Base-by-base conservation (phyloP, 2,113 vertebrate genomes). In the Rutilus rutilus region DNA sequence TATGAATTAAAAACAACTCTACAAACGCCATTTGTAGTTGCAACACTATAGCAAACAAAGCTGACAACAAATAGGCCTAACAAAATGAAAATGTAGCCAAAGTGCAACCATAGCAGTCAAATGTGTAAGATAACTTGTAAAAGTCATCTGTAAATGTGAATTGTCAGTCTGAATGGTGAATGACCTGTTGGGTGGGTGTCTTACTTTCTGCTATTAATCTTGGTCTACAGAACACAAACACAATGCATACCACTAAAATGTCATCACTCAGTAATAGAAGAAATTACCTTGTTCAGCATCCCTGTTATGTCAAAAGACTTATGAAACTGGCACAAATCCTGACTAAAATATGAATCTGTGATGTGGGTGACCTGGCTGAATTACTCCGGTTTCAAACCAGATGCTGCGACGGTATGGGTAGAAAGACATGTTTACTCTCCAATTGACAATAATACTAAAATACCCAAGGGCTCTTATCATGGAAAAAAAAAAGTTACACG, bases 281-380 rank as follows among this genome's bases (percentile, higher is more conserved):
- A 15, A 62, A 79, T 45, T 27, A 25, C 23, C 57, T 62, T 45
- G 12, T 62, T 79, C 10, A 42, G 1, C 77, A 17, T 42, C 33
- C 14, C 3, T 25, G 14, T 79, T 45, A 60, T 45, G 59, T 12
- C 17, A 39, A 80, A 64, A 64, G 54, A 45, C 78, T 62, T 64
- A 62, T 45, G 39, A 45, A 80, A 62, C 36, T 62, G 78, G 23
- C 78, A 79, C 78, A 45, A 45, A 62, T 27, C 21, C 57, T 79
- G 7, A 76, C 47, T 19, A 45, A 79, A 79, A 79, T 62, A 19
- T 64, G 57, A 62, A 45, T 42, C 30, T n/a, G 12, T 78, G 19
- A 79, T 19, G 77, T 79, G 76, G 52, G 54, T 78, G 77, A 62
- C 23, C 15, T 42, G 59, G 23, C 78, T 64, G 23, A 62, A 17